Evolutionary conservation across 2,113 vertebrate species (phyloP), one percentile per base, ranked within the genome.

Genomic region (Paracanthobrama guichenoti): DNA sequence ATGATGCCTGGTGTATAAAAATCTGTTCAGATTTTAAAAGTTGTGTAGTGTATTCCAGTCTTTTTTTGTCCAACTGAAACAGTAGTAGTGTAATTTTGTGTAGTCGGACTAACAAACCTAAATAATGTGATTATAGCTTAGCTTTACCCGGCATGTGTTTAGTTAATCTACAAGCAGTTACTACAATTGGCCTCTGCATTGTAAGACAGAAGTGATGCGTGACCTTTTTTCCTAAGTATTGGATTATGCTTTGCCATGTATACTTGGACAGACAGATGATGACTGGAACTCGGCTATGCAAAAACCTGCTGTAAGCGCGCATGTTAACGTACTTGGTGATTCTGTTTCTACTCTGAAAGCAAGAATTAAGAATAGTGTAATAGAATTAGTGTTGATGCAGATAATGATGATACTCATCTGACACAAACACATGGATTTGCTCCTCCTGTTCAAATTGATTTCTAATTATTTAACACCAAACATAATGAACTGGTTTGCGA

Each of bases 1-100:
- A 46, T n/a, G 11, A 48, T 14, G 12, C 22, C 11, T 26, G 24
- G 42, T n/a, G 57, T n/a, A 16, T 50, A 50, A 16, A 39, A 50
- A 50, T 50, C 14, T 50, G 48, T 50, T 50, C 62, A 14, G 11
- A 20, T 39, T 71, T 39, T 7, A 22, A 71, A 69, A 11, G 12
- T 48, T n/a, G 22, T 48, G 71, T 46, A 73, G 71, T 73, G 42
- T 14, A 48, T 44, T 73, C 71, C 71, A 73, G 71, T 42, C 44
- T 73, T 14, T 35, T 39, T 39, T 39, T 39, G 39, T 39, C 39
- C 6, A 39, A 2, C 39, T 39, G 39, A 39, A 39, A 39, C 39
- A 39, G 39, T 39, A 1, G 39, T 39, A 39, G 39, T 39, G 39
- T 71, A 71, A 22, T 31, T 31, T 18, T 4, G 28, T 67, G 31